These are phyloP conservation scores for Iphiclides podalirius DNA, from an alignment of 2,888 invertebrate species.

Conservation along the genomic window DNA sequence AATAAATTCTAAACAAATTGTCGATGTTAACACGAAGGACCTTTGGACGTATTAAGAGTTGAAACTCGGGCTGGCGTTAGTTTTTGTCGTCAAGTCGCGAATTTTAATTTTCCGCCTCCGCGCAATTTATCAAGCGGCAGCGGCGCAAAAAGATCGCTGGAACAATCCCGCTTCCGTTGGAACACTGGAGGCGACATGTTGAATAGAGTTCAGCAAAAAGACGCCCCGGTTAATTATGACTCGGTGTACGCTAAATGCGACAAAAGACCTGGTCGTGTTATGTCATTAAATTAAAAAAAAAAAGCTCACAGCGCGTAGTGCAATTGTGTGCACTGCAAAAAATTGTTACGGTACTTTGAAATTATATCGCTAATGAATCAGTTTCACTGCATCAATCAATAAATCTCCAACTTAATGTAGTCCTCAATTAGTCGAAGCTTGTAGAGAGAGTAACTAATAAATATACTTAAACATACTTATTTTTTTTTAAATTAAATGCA, in stretches of 20 bases:
- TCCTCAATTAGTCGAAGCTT: too few species aligned
- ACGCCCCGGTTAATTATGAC: constrained; percentile 17
- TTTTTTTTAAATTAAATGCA: too few species aligned
- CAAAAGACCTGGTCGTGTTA: not conserved
- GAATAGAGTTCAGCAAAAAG: constrained; percentile 20
- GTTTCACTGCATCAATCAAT: too few species aligned
- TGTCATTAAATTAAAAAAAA: constrained; percentile 13
- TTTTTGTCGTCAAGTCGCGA: constrained; percentile 29
- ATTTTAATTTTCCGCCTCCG: constrained; percentile 52
- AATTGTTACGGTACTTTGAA: too few species aligned
- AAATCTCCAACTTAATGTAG: too few species aligned
- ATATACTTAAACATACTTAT: too few species aligned
- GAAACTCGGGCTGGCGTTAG: constrained; percentile 11
- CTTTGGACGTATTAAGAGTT: constrained; percentile 3
- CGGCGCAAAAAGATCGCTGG: constrained; percentile 19
- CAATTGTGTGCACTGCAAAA: too few species aligned
- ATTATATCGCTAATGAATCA: too few species aligned
- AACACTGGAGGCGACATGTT: constrained; percentile 21
- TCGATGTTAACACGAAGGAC: too few species aligned
- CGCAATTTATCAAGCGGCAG: constrained; percentile 50
- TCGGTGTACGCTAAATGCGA: not conserved
- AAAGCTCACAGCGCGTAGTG: too few species aligned
- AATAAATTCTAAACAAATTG: too few species aligned
- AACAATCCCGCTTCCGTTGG: constrained; percentile 21
- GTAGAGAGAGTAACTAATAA: too few species aligned